Conservation (phyloP, 37 sponge, comb jelly and placozoan species). For the Diacarnus erythraeanus region DNA sequence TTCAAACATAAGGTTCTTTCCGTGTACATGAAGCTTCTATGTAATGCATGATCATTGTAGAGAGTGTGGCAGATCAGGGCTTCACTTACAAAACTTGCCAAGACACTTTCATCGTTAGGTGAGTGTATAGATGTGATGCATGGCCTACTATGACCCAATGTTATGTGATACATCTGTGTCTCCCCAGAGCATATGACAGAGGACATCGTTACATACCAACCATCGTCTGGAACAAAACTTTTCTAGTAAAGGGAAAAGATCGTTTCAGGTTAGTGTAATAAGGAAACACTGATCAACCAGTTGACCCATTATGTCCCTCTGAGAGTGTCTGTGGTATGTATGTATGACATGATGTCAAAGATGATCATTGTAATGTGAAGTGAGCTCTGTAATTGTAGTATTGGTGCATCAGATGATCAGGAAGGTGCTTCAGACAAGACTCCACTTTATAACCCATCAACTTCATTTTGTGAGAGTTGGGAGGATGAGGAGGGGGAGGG, state of each 20-base stretch:
- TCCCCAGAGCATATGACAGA: neutral
- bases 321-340: too few relatives aligned
- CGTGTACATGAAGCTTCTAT: neutral
- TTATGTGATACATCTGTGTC: neutral
- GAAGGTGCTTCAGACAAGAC: too few relatives aligned
- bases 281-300: too few relatives aligned
- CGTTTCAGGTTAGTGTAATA: constrained; percentile 8
- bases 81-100: neutral
- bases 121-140: neutral
- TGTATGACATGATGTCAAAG: too few relatives aligned
- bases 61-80: neutral
- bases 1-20: too few relatives aligned
- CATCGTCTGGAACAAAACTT: constrained; percentile 8
- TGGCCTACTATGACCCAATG: neutral
- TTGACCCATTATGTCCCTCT: too few relatives aligned
- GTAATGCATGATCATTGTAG: neutral
- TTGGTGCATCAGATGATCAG: too few relatives aligned
- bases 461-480: too few relatives aligned
- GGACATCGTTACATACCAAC: neutral
- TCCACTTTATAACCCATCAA: too few relatives aligned
- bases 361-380: too few relatives aligned
- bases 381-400: too few relatives aligned
- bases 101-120: constrained; percentile 5
- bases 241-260: neutral
- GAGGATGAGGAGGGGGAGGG: neutral